Evolutionary conservation across 2,888 invertebrate genomes (phyloP).

Genomic region (Drosophila nr. perissopoda): DNA sequence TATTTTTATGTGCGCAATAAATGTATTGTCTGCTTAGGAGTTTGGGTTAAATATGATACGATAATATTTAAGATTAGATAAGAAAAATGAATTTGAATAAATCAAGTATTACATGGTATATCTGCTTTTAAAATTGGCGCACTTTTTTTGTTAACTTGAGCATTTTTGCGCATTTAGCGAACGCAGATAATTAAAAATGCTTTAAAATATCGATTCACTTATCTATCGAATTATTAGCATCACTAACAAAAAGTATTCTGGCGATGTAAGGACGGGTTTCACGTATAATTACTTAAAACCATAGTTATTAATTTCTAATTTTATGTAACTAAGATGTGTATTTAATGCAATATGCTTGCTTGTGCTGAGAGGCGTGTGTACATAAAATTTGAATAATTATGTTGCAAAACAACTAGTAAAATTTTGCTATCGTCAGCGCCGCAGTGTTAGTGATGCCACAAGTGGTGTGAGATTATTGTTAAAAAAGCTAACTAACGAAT

Average conservation of each 20-base stretch:
- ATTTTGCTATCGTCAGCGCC: conserved; percentile 65
- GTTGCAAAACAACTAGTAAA: conserved; percentile 5
- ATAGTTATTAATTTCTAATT: conserved; percentile 12
- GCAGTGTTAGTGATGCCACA: conserved; percentile 52
- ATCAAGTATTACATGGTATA: not conserved
- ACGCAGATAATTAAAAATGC: not conserved
- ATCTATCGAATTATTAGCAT: conserved; percentile 16
- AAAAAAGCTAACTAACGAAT: conserved; percentile 3
- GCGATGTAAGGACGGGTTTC: conserved; percentile 54
- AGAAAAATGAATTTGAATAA: not conserved
- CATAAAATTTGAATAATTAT: conserved; percentile 2
- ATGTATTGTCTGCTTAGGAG: not conserved
- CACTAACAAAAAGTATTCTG: conserved; percentile 51
- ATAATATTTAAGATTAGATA: conserved; percentile 19
- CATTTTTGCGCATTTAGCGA: conserved; percentile 10
- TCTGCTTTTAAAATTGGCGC: conserved; percentile 1
- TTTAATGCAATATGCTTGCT: not conserved
- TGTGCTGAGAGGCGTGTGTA: conserved; percentile 24
- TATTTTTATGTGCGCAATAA: conserved; percentile 11
- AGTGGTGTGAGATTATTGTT: conserved; percentile 14
- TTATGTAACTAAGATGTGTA: conserved; percentile 8
- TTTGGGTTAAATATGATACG: not conserved
- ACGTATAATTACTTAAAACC: conserved; percentile 23
- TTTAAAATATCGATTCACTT: conserved; percentile 17
- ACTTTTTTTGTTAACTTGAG: not conserved